A percentile compares a stretch with the other conserved stretches of the same genome.
Conservation (phyloP, 2,113 vertebrate species). For the Cercopithecus mona region DNA sequence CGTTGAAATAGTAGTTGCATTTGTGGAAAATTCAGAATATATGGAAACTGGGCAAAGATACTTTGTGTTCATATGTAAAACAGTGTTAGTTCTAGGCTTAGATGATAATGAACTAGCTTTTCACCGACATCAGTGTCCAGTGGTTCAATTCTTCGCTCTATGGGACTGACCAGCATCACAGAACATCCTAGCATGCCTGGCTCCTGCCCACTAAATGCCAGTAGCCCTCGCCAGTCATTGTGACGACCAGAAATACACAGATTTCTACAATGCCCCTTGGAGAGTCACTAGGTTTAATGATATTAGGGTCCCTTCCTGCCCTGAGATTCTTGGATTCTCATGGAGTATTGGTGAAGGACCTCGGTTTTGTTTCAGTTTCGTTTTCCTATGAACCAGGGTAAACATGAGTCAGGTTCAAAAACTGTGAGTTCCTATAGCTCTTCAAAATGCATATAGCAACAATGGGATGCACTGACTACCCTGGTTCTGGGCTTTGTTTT, state of each 20-base stretch:
- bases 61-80: background rate
- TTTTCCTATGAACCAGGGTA: constrained; percentile 5
- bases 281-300: background rate
- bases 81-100: background rate
- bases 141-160: background rate
- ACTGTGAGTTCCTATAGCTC: background rate
- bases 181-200: background rate
- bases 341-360: background rate
- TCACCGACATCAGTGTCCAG: background rate
- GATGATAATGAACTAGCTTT: background rate
- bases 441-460: background rate
- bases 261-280: background rate
- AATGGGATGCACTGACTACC: background rate
- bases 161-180: background rate
- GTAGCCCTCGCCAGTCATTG: background rate
- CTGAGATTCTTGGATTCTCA: background rate
- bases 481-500: constrained; percentile 40
- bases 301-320: background rate
- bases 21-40: background rate
- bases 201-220: background rate
- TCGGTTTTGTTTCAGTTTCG: constrained; percentile 15
- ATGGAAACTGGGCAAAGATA: background rate
- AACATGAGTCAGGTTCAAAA: background rate
- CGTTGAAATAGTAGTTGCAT: background rate
- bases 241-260: background rate